phyloP scores from a whole-genome alignment of 2,113 vertebrate genomes.

The Suncus etruscus region DNA sequence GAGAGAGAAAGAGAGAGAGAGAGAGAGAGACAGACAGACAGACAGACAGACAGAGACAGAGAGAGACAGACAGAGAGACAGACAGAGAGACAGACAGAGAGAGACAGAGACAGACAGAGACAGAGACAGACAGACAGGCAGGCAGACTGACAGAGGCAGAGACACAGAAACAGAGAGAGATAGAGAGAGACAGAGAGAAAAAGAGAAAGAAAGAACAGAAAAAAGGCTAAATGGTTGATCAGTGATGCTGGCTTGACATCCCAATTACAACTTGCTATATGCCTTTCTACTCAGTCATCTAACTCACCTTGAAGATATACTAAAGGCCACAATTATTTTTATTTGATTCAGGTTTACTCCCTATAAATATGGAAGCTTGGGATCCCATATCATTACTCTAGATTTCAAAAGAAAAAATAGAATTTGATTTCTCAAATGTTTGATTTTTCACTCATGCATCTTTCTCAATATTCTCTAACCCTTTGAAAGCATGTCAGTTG shows the following conservation, averaged over 20 bases:
- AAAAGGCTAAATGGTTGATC: neutral
- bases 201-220: no score
- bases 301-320: neutral
- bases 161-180: no score
- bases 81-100: no score
- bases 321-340: neutral
- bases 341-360: neutral
- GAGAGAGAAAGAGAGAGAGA: neutral
- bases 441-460: constrained; percentile 9
- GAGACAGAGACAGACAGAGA: no score
- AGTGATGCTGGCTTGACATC: neutral
- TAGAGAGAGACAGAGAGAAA: fast-evolving
- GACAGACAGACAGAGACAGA: no score
- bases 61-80: fast-evolving
- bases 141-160: no score
- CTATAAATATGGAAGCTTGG: neutral
- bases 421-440: constrained; percentile 29
- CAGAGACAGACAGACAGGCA: no score
- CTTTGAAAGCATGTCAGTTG: neutral
- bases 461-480: neutral
- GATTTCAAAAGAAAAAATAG: neutral
- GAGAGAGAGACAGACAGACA: neutral
- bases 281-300: constrained; percentile 30
- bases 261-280: constrained; percentile 43
- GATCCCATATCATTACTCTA: neutral